Evolutionary conservation across 1,140 invertebrate genomes (phyloP).

Genomic region (Scaptomyza hsui): DNA sequence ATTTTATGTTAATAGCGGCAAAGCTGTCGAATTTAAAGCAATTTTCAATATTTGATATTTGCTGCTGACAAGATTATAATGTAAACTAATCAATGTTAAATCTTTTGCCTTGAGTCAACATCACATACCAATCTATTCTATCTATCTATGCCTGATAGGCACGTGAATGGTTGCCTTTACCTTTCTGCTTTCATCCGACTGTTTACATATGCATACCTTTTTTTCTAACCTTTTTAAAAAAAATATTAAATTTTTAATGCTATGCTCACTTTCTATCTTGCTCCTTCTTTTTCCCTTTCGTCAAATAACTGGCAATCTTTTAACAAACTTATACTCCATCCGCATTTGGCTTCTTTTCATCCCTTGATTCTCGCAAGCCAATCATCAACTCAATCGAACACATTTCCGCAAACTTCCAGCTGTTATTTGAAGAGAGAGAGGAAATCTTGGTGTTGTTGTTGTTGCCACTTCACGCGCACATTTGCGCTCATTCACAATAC

Average conservation of each 20-base stretch:
- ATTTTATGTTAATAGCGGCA: neutral
- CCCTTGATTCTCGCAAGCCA: neutral
- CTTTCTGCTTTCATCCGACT: neutral
- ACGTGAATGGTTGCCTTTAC: neutral
- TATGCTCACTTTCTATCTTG: neutral
- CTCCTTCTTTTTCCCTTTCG: neutral
- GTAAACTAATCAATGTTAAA: neutral
- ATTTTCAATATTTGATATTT: neutral
- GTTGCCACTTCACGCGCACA: neutral
- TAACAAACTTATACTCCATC: neutral
- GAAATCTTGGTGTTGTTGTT: neutral
- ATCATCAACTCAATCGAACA: constrained; percentile 33
- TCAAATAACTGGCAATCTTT: neutral
- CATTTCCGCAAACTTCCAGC: constrained; percentile 19
- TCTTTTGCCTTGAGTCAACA: neutral
- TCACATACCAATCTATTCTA: neutral
- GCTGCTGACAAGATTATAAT: neutral
- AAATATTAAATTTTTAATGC: neutral
- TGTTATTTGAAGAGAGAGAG: neutral
- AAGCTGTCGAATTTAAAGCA: neutral
- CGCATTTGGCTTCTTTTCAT: neutral
- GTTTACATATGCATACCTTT: constrained; percentile 4
- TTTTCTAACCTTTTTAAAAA: neutral
- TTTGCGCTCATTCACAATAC: neutral
- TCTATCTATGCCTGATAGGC: neutral